Percentiles rank a stretch among this genome's conserved stretches.
Evolutionary conservation across 2,113 vertebrate genomes (phyloP).

Genomic region (Hystrix brachyura): DNA sequence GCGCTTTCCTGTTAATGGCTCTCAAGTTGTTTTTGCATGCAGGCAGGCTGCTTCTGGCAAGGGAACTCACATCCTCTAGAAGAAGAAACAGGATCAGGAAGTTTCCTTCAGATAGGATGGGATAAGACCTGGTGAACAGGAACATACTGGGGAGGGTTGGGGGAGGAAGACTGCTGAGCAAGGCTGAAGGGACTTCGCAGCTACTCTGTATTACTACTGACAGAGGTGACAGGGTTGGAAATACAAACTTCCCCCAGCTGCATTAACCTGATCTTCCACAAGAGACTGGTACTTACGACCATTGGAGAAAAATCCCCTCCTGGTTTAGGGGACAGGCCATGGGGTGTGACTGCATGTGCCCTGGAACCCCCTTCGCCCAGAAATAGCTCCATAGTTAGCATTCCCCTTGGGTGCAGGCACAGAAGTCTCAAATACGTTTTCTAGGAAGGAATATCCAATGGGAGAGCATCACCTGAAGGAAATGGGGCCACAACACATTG

Average conservation of each 20-base stretch:
- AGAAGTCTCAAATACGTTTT: neutral
- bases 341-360: neutral
- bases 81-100: slow-evolving; percentile 3
- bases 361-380: neutral
- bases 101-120: neutral
- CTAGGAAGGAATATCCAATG: slow-evolving; percentile 14
- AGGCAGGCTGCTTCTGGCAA: slow-evolving; percentile 51
- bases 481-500: neutral
- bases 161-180: neutral
- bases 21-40: slow-evolving; percentile 52
- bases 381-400: slow-evolving; percentile 34
- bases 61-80: neutral
- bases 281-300: neutral
- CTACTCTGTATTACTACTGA: neutral
- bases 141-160: neutral
- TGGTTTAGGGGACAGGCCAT: neutral
- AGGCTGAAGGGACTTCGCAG: neutral
- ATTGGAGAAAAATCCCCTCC: slow-evolving; percentile 1
- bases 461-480: neutral
- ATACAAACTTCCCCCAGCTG: slow-evolving; percentile 2
- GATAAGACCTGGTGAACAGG: neutral
- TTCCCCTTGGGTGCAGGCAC: neutral
- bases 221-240: neutral
- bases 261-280: neutral
- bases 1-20: slow-evolving; percentile 57